These are phyloP conservation scores for Bicyclus anynana DNA, from an alignment of 1,140 invertebrate species.

Conservation along the genomic window DNA sequence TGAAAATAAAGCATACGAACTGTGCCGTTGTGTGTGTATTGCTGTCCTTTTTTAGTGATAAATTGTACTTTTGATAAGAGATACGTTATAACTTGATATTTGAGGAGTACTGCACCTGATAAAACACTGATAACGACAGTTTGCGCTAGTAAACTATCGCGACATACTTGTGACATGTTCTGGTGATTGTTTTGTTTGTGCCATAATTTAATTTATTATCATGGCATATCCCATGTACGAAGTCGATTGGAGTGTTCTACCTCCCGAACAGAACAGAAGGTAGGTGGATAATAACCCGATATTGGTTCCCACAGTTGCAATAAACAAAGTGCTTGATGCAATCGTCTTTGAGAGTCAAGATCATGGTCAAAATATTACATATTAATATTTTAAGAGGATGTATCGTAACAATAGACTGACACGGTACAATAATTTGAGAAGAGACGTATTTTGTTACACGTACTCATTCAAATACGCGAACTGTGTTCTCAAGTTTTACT, in stretches of 20 bases:
- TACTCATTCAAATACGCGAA: conserved; percentile 9
- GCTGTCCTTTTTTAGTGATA: conserved; percentile 75
- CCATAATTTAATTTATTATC: conserved; percentile 29
- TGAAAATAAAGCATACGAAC: conserved; percentile 67
- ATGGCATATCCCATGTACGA: conserved; percentile 81
- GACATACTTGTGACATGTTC: conserved; percentile 62
- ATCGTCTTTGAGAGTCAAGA: not conserved
- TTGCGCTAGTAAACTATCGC: conserved; percentile 59
- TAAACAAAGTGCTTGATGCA: not conserved
- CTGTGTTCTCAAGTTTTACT: conserved; percentile 10
- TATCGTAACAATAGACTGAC: not conserved
- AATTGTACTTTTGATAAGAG: conserved; percentile 74
- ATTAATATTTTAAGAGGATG: no score
- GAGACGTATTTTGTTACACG: conserved; percentile 9
- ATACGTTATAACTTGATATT: conserved; percentile 72
- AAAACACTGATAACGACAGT: conserved; percentile 73
- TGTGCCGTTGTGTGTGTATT: conserved; percentile 58
- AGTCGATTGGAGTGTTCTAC: conserved; percentile 88
- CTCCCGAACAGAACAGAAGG: conserved; percentile 89
- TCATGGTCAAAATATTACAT: not conserved
- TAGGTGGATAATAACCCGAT: conserved; percentile 63
- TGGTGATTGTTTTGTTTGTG: conserved; percentile 45
- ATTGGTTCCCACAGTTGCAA: not conserved
- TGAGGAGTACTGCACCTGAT: conserved; percentile 71
- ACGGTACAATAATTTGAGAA: not conserved